Base-by-base conservation (phyloP, 1,140 invertebrate genomes). In the Solenopsis fugax region DNA sequence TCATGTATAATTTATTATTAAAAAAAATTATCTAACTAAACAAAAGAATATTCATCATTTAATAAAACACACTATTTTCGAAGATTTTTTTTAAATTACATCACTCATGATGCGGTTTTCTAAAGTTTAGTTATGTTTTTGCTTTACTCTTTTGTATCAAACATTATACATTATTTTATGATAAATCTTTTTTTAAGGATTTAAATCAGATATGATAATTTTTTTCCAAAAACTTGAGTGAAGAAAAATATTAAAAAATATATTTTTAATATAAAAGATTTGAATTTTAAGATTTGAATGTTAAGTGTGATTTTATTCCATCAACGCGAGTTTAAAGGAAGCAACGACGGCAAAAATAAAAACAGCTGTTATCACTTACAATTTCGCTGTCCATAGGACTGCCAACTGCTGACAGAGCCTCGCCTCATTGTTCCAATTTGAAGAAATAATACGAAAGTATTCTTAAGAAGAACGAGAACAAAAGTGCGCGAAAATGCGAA, bases 341-440 rank as follows among this genome's bases (percentile, higher is more conserved):
- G 4, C 18, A 48, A 48, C 9, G 12, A 7, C 0, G 5, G 5
- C 37, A 76, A 6, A 41, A n/a, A 13, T 2, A 21, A 58, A 62
- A 82, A 58, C 56, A 56, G 77, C 16, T 78, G 60, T 82, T 67
- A 56, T 86, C 64, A 92, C 94, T 94, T 73, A 94, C 94, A 94
- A 86, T 89, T 93, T 78, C 94, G 89, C 60, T 93, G 89, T 76
- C 92, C 93, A 85, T 90, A 92, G 69, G 90, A 88, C 87, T 93
- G 90, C 92, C 92, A 94, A 75, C 93, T 93, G 34, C 82, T 90
- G 13, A 94, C 88, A 16, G 93, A 94, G 37, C 94, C 94, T 86
- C 93, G 91, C n/a, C 94, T 91, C 94, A 94, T 93, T 4, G 62
- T 50, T 71, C 7, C 18, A 60, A 60, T 48, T 75, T 62, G 50